Conservation (phyloP, 2,888 invertebrate genomes). For the Tinea semifulvella region DNA sequence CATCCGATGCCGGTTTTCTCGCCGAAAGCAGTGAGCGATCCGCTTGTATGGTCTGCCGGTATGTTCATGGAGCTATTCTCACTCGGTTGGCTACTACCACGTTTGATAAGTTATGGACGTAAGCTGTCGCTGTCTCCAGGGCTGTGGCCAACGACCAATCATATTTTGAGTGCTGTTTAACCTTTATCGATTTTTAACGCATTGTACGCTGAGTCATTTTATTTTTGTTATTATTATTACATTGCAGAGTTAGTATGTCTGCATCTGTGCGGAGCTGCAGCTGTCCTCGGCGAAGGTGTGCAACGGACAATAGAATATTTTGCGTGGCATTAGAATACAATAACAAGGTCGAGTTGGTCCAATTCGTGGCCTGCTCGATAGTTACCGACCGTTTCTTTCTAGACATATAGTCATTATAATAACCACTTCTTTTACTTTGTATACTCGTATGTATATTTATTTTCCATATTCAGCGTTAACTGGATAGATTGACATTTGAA, state of each 20-base stretch:
- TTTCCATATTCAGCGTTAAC: constrained; percentile 8
- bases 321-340: constrained; percentile 48
- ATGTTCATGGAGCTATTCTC: too few relatives aligned
- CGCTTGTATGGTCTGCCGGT: background rate
- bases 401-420: constrained; percentile 6
- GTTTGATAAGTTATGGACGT: too few relatives aligned
- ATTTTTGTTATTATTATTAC: too few relatives aligned
- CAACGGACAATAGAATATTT: constrained; percentile 43
- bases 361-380: constrained; percentile 7
- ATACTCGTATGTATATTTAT: background rate
- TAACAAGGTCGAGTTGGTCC: constrained; percentile 36
- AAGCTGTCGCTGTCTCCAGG: too few relatives aligned
- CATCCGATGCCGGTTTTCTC: constrained; percentile 9
- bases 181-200: too few relatives aligned
- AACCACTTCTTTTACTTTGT: constrained; percentile 2
- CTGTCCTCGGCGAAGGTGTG: constrained; percentile 27
- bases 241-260: too few relatives aligned
- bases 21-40: constrained; percentile 8
- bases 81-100: too few relatives aligned
- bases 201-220: too few relatives aligned
- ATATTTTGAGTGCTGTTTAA: too few relatives aligned
- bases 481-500: constrained; percentile 43
- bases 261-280: background rate
- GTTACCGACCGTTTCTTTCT: constrained; percentile 10
- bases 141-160: too few relatives aligned